Conservation (phyloP, 2,888 invertebrate genomes). For the Drosophila paranaensis region DNA sequence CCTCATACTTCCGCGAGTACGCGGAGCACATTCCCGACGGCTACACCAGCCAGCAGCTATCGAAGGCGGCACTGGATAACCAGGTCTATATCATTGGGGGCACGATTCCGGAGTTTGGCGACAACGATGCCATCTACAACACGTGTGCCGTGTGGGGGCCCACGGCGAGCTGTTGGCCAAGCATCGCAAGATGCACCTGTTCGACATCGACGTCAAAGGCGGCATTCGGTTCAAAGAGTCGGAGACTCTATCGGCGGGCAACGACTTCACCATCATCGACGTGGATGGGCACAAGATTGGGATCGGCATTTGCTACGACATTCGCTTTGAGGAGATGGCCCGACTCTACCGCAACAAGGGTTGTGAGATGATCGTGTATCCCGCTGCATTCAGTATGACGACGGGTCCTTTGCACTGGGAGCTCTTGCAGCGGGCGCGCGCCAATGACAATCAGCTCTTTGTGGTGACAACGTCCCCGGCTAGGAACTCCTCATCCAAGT, state of each 20-base stretch:
- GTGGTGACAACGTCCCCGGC: slow-evolving; percentile 95
- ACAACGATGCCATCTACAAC: slow-evolving; percentile 88
- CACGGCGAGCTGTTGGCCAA: slow-evolving; percentile 91
- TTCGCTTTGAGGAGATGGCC: slow-evolving; percentile 96
- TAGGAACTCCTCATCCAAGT: slow-evolving; percentile 91
- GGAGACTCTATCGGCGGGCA: slow-evolving; percentile 91
- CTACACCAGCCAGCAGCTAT: slow-evolving; percentile 89
- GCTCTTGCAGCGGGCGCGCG: slow-evolving; percentile 91
- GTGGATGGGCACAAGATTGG: slow-evolving; percentile 91
- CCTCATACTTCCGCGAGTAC: slow-evolving; percentile 92
- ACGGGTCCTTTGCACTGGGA: slow-evolving; percentile 98
- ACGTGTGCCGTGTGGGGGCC: slow-evolving; percentile 95
- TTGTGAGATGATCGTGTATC: slow-evolving; percentile 94
- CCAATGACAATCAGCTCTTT: slow-evolving; percentile 95
- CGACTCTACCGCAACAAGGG: slow-evolving; percentile 89
- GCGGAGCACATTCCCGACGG: slow-evolving; percentile 94
- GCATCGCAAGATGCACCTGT: slow-evolving; percentile 96
- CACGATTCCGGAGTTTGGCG: slow-evolving; percentile 93
- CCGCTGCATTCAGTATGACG: slow-evolving; percentile 98
- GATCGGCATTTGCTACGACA: slow-evolving; percentile 97
- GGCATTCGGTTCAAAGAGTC: slow-evolving; percentile 97
- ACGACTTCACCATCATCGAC: slow-evolving; percentile 90
- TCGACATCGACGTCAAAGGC: slow-evolving; percentile 97
- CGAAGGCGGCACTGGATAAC: slow-evolving; percentile 90
- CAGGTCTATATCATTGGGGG: slow-evolving; percentile 94